A percentile compares a stretch with the other conserved stretches of the same genome.
phyloP scores from a whole-genome alignment of 2,888 invertebrate species.

The Nyleta sp. region DNA sequence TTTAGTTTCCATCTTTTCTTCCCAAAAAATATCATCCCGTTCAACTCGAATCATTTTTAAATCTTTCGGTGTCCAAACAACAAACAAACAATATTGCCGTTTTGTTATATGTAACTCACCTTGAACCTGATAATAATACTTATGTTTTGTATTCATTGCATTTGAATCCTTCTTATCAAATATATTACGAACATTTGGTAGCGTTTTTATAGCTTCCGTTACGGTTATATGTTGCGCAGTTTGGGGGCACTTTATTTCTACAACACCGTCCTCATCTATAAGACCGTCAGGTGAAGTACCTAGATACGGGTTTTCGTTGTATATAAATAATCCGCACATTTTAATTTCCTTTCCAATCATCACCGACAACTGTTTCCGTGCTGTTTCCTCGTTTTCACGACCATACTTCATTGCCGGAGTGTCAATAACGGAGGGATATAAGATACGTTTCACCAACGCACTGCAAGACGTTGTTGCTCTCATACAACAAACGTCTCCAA shows the following conservation, averaged over 20 bases:
- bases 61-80: conserved; percentile 63
- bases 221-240: background rate
- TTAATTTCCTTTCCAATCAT: conserved; percentile 9
- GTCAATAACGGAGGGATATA: background rate
- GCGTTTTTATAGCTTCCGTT: background rate
- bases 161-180: conserved; percentile 25
- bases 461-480: conserved; percentile 35
- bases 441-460: conserved; percentile 6
- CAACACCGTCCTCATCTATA: conserved; percentile 54
- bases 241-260: conserved; percentile 61
- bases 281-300: conserved; percentile 58
- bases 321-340: conserved; percentile 48
- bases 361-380: conserved; percentile 19
- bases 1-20: conserved; percentile 1
- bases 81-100: conserved; percentile 50
- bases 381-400: conserved; percentile 49
- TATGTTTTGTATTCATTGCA: conserved; percentile 7
- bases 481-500: conserved; percentile 44
- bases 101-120: conserved; percentile 9
- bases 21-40: conserved; percentile 45
- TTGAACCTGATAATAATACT: conserved; percentile 15
- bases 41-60: conserved; percentile 49
- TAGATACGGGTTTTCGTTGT: conserved; percentile 26
- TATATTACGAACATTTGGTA: conserved; percentile 14
- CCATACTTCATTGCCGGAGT: conserved; percentile 40